A percentile compares a stretch with the other conserved stretches of the same genome.
These are phyloP conservation scores for Alethe castanea DNA, from an alignment of 2,113 vertebrate genomes.

Conservation along the genomic window DNA sequence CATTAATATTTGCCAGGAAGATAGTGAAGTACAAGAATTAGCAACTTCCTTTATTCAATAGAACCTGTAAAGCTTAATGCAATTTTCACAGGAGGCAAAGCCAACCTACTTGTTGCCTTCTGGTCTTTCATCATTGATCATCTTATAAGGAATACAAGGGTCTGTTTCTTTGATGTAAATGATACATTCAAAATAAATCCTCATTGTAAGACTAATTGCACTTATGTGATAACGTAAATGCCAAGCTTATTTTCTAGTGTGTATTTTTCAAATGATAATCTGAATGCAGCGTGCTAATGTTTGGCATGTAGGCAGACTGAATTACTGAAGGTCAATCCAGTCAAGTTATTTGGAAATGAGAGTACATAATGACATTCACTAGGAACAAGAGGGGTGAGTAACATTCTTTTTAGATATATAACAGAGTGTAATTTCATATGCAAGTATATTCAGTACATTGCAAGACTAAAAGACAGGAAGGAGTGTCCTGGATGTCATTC, in stretches of 20 bases:
- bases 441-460: background rate
- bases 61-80: background rate
- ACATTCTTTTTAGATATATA: background rate
- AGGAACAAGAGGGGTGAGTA: background rate
- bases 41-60: background rate
- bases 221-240: background rate
- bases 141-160: background rate
- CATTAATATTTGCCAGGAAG: background rate
- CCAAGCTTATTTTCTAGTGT: constrained; percentile 20
- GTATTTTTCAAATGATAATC: constrained; percentile 6
- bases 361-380: background rate
- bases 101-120: background rate
- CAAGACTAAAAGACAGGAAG: background rate
- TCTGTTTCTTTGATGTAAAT: background rate
- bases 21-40: background rate
- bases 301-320: background rate
- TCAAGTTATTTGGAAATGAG: constrained; percentile 41
- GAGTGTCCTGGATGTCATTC: background rate
- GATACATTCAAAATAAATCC: background rate
- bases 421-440: background rate
- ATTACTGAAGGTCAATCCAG: constrained; percentile 20
- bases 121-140: background rate
- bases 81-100: background rate
- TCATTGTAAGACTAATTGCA: background rate
- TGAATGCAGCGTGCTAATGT: background rate